Percentiles rank a stretch among this genome's conserved stretches.
These are phyloP conservation scores for Lasius fuliginosus DNA, from an alignment of 2,888 invertebrate genomes.

Conservation along the genomic window DNA sequence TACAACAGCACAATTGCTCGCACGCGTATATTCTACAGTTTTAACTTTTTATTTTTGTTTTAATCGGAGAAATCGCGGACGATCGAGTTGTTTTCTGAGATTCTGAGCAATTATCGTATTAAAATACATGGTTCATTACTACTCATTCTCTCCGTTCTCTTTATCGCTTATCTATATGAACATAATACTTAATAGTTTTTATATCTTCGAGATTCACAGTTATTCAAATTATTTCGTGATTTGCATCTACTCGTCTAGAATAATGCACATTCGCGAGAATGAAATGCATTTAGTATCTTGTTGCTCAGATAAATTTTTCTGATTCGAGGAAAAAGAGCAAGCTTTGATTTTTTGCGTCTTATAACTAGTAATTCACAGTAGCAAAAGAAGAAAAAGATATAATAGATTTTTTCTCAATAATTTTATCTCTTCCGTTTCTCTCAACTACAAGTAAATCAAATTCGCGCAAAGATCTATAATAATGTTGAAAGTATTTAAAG, in stretches of 20 bases:
- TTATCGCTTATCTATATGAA: slow-evolving; percentile 8
- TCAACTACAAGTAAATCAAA: background rate
- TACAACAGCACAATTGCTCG: slow-evolving; percentile 46
- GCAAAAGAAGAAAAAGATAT: background rate
- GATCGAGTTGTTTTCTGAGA: slow-evolving; percentile 49
- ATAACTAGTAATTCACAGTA: background rate
- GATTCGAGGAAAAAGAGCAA: slow-evolving; percentile 2
- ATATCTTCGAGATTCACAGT: background rate
- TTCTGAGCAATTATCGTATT: slow-evolving; percentile 25
- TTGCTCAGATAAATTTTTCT: background rate
- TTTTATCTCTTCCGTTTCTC: background rate
- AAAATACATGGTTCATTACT: slow-evolving; percentile 37
- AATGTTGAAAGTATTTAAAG: background rate
- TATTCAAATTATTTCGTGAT: background rate
- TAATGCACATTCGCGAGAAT: slow-evolving; percentile 2
- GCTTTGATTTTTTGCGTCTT: background rate
- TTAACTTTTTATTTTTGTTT: slow-evolving; percentile 57
- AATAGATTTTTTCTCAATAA: background rate
- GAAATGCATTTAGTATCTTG: background rate
- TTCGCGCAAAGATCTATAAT: background rate
- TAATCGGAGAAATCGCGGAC: slow-evolving; percentile 66
- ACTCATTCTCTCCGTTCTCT: background rate
- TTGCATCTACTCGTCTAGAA: background rate
- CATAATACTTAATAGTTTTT: slow-evolving; percentile 17
- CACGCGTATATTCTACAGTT: slow-evolving; percentile 67